Evolutionary conservation across 2,797 vertebrate genomes (phyloP).

Genomic region (Eurystomus glaucurus): DNA sequence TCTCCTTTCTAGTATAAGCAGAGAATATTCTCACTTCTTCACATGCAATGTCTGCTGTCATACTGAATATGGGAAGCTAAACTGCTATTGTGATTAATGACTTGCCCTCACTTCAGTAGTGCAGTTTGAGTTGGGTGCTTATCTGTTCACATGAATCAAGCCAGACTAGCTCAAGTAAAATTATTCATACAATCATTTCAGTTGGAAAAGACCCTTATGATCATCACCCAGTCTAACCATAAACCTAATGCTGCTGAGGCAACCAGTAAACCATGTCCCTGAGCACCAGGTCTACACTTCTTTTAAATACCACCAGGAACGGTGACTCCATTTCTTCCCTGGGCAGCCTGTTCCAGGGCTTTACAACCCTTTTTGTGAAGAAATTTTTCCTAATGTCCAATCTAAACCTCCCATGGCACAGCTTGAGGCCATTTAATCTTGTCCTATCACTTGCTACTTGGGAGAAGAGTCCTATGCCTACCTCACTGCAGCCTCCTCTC

Average conservation of each 20-base stretch:
- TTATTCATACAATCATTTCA: background rate
- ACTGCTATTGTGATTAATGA: background rate
- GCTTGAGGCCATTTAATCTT: background rate
- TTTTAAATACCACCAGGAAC: background rate
- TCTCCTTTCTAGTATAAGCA: background rate
- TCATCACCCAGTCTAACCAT: background rate
- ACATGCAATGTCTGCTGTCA: fast-evolving
- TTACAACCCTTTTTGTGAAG: background rate
- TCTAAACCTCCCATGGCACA: background rate
- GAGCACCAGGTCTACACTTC: background rate
- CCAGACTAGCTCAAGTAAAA: background rate
- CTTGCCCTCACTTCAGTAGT: background rate
- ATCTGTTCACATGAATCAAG: background rate
- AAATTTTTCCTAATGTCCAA: background rate
- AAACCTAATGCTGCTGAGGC: background rate
- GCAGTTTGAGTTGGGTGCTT: background rate
- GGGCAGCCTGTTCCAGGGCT: background rate
- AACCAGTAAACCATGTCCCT: background rate
- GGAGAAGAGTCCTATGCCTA: background rate
- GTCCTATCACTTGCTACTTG: background rate
- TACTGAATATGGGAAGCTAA: background rate
- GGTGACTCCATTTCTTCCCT: background rate
- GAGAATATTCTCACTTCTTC: background rate
- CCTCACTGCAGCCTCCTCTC: background rate
- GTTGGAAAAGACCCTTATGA: background rate